phyloP scores from a whole-genome alignment of 2,888 invertebrate species.

The Ellobium chinense region DNA sequence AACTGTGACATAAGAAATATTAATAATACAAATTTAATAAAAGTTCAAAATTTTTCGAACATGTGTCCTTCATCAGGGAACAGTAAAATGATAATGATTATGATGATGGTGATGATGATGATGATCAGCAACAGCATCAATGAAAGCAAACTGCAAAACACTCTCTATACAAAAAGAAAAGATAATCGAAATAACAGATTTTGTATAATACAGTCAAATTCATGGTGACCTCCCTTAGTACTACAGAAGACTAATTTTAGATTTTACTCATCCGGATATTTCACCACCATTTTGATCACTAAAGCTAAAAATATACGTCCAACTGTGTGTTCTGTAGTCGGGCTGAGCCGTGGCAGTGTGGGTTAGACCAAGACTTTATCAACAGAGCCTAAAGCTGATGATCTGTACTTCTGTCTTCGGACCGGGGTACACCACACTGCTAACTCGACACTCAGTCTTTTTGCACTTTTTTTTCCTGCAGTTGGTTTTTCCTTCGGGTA shows the following conservation, averaged over 20 bases:
- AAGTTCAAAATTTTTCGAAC: too few species aligned
- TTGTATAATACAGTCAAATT: too few species aligned
- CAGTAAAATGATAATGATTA: too few species aligned
- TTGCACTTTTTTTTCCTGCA: neutral
- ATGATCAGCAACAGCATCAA: too few species aligned
- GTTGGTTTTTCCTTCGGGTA: neutral
- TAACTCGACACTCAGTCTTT: conserved; percentile 27
- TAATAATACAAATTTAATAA: too few species aligned
- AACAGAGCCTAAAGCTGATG: conserved; percentile 22
- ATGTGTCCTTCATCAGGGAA: too few species aligned
- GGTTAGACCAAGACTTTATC: neutral
- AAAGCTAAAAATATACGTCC: neutral
- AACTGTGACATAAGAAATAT: neutral
- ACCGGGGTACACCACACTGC: conserved; percentile 3
- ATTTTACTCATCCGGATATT: neutral
- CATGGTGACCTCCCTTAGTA: too few species aligned
- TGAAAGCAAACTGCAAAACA: too few species aligned
- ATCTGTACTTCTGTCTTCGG: conserved; percentile 5
- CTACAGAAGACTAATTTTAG: neutral
- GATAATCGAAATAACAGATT: too few species aligned
- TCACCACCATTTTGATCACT: neutral
- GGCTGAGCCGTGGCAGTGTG: conserved; percentile 24
- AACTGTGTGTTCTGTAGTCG: neutral
- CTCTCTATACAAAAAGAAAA: too few species aligned
- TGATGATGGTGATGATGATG: too few species aligned